phyloP scores from a whole-genome alignment of 2,797 vertebrate species.

The Enteromius mattozi region DNA sequence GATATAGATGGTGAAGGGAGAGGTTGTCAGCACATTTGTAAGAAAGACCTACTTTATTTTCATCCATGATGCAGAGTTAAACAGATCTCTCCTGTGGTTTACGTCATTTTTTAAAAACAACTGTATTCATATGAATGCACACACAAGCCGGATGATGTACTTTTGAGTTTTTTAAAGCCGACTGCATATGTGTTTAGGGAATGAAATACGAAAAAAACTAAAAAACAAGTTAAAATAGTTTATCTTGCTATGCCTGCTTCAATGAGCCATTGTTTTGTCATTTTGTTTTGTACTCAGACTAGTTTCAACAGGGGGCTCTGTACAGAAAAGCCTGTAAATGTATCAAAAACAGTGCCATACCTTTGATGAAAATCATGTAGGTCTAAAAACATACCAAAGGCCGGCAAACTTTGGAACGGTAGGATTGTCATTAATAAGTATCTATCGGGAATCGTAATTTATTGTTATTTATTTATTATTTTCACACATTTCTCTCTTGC shows the following conservation, averaged over 20 bases:
- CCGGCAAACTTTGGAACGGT: conserved; percentile 62
- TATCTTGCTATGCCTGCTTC: conserved; percentile 82
- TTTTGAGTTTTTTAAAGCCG: conserved; percentile 70
- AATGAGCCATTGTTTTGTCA: conserved; percentile 79
- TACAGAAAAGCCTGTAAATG: conserved; percentile 72
- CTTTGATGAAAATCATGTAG: conserved; percentile 70
- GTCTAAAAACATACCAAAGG: conserved; percentile 65
- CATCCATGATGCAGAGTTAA: conserved; percentile 70
- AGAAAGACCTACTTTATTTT: conserved; percentile 76
- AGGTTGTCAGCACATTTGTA: conserved; percentile 59
- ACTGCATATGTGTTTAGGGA: conserved; percentile 79
- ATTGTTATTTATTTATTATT: conserved; percentile 76
- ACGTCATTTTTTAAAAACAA: conserved; percentile 70
- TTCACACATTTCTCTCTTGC: conserved; percentile 72
- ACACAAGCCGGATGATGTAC: conserved; percentile 73
- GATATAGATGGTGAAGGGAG: conserved; percentile 36
- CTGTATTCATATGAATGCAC: conserved; percentile 79
- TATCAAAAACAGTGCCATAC: conserved; percentile 79
- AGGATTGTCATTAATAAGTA: conserved; percentile 69
- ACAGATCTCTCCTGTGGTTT: conserved; percentile 72
- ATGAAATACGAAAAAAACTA: conserved; percentile 74
- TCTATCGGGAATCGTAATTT: conserved; percentile 71
- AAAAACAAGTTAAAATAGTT: conserved; percentile 72
- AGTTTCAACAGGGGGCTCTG: conserved; percentile 71
- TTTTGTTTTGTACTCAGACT: conserved; percentile 70